Conservation (phyloP, 2,888 invertebrate species). For the Amitus sp. region DNA sequence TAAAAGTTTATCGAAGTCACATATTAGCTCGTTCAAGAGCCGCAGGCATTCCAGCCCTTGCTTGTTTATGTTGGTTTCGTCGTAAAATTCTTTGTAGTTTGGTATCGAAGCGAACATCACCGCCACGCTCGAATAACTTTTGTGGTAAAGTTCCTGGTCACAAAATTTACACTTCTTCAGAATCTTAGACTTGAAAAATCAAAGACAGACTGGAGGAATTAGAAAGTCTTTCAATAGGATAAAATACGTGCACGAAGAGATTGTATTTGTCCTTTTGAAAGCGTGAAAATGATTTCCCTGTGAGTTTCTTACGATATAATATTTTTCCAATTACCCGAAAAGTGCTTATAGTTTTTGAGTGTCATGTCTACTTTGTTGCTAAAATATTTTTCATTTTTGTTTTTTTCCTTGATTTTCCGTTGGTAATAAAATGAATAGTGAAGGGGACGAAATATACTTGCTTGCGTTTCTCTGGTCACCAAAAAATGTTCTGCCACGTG, state of each 20-base stretch:
- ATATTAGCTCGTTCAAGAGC: conserved; percentile 95
- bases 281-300: too few species aligned
- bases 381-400: too few species aligned
- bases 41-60: conserved; percentile 95
- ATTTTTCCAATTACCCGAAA: too few species aligned
- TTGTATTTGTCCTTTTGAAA: too few species aligned
- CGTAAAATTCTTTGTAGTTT: conserved; percentile 97
- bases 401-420: too few species aligned
- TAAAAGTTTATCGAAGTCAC: conserved; percentile 96
- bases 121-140: conserved; percentile 90
- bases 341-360: too few species aligned
- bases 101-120: conserved; percentile 99
- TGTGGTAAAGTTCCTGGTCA: conserved; percentile 90
- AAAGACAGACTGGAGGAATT: not conserved
- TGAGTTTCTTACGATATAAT: too few species aligned
- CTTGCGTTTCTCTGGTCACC: conserved; percentile 76
- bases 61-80: conserved; percentile 95
- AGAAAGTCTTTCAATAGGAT: not conserved
- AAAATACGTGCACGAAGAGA: too few species aligned
- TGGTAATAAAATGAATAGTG: too few species aligned
- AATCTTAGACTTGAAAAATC: conserved; percentile 1
- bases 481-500: conserved; percentile 96
- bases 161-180: too few species aligned
- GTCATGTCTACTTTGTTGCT: too few species aligned
- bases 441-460: conserved; percentile 57